Evolutionary conservation across 2,113 vertebrate genomes (phyloP).

Genomic region (Proterorhinus semilunaris): DNA sequence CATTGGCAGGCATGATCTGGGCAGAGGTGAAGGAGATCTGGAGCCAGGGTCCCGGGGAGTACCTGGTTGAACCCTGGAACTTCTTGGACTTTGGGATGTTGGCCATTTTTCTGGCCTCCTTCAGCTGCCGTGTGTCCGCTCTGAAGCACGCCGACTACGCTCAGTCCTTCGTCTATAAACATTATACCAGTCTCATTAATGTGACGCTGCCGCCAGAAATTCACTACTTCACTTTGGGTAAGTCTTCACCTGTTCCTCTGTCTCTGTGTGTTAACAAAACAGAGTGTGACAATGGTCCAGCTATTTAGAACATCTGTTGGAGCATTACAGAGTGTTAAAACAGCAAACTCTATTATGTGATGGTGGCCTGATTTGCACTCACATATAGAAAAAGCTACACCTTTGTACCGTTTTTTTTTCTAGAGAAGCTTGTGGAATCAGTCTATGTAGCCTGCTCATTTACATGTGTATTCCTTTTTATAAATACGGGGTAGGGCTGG

Average conservation of each 20-base stretch:
- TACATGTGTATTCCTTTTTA: no score
- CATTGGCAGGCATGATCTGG: constrained; percentile 93
- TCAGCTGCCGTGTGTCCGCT: constrained; percentile 93
- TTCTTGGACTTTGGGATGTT: constrained; percentile 98
- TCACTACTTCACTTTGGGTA: constrained; percentile 91
- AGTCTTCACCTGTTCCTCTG: constrained; percentile 58
- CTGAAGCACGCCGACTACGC: constrained; percentile 88
- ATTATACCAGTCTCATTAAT: constrained; percentile 84
- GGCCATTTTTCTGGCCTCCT: constrained; percentile 95
- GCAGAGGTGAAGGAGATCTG: constrained; percentile 99
- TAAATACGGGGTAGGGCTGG: no score
- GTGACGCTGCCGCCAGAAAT: constrained; percentile 86
- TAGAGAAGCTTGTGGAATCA: no score
- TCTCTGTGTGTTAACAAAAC: not conserved
- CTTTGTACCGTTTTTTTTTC: no score
- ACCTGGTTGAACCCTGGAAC: constrained; percentile 95
- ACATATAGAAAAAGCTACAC: no score
- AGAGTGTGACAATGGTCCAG: no score
- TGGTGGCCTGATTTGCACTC: no score
- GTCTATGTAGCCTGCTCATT: no score
- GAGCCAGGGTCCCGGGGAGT: constrained; percentile 95
- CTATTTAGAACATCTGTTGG: no score
- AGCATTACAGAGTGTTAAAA: no score
- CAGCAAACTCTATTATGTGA: no score
- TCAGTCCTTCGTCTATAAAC: constrained; percentile 84